These are phyloP conservation scores for roundworm (Caenorhabditis elegans) DNA, from an alignment of 1,140 invertebrate genomes.

Conservation along the genomic window WBcel235 BX284605.5:7966001-7966500, in stretches of 20 bases:
- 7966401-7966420: too few species aligned
- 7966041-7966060: neutral
- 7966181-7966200: neutral
- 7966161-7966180: constrained; percentile 11
- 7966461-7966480: too few species aligned
- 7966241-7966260: neutral
- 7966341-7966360: too few species aligned
- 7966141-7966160: neutral
- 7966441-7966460: too few species aligned
- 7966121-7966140: constrained; percentile 20
- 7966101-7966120: neutral
- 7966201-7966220: neutral
- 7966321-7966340: too few species aligned
- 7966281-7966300: neutral
- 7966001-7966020: neutral
- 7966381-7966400: too few species aligned
- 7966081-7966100: neutral
- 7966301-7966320: too few species aligned
- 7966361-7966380: too few species aligned
- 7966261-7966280: neutral
- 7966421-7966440: too few species aligned
- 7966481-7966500: too few species aligned
- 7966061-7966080: neutral
- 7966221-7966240: neutral
- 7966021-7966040: neutral